Base-by-base conservation (phyloP, 2,888 invertebrate species). In the Coleophora deauratella region DNA sequence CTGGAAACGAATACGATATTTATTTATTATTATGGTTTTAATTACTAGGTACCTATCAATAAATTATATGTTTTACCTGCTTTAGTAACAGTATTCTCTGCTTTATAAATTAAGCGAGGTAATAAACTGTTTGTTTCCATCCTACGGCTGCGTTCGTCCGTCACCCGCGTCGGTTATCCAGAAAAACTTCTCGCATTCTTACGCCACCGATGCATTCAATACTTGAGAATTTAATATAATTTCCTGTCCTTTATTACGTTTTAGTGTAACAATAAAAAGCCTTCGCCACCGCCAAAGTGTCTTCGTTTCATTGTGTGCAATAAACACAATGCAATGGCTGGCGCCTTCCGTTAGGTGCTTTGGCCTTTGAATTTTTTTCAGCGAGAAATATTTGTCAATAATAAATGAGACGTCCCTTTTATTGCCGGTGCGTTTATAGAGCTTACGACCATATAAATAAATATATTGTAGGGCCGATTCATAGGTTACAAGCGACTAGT, bases 301-400 rank as follows among this genome's bases (percentile, higher is more conserved):
- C 59, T 59, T 51, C 45, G 40, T 47, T 57, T 66, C 61, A 70
- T 69, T 70, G 68, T 70, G 56, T 51, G 56, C 55, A 52, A 67
- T 75, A 77, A 72, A 75, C 65, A 72, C 67, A 73, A 74, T 76
- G 71, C 73, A 75, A 68, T 74, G 63, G 61, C 66, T 73, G 82
- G 82, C 82, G 82, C 82, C 82, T 84, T 79, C 81, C 76, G 80
- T 77, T 76, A 69, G 59, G 55, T 52, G 52, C 31, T 21, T 21
- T n/a, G n/a, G 28, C 54, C 55, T 66, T 66, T 70, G 47, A 62
- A 62, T 62, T 70, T 77, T 72, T 78, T 78, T 74, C 54, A 60
- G 62, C 64, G 77, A 76, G 80, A 81, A 82, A 82, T 82, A 82
- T 84, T 82, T 84, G 80, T 82, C 78, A 84, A 82, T 81, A 84